Evolutionary conservation across 2,797 vertebrate genomes (phyloP), one percentile per base, ranked within the genome.

Genomic region (Varecia variegata): DNA sequence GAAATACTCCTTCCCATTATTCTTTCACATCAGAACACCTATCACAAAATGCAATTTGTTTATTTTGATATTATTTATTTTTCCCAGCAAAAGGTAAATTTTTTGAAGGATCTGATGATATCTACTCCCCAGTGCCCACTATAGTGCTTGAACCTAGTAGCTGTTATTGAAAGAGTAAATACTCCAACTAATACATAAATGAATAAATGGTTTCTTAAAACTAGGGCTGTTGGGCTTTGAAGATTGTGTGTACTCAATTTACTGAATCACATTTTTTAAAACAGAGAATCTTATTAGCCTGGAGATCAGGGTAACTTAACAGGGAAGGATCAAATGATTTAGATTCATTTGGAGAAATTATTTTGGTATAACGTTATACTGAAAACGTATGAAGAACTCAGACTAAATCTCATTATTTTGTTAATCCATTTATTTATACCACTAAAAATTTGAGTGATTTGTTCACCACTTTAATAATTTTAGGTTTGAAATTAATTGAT

Each of bases 91-190:
- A 82, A 25, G 43, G 15, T 52, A 81, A 83, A 4, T 23, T 9
- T 6, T 58, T 43, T 56, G 45, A 67, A 80, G 32, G 25, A 1
- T 30, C 20, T 52, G 20, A 79, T 27, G 15, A 30, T 25, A 74
- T 54, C 9, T 30, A 0, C 1, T 14, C 14, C 20, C n/a, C 17
- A 65, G 52, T 18, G 1, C 20, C 32, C 2, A 2, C 54, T 23
- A n/a, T 5, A 38, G 17, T 40, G 14, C 35, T 52, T 30, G 20
- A 4, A 30, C 30, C 17, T 25, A 27, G 40, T 43, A 32, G 4
- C 17, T 18, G n/a, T n/a, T 70, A 23, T n/a, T n/a, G 35, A 35
- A 30, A 50, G 58, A 43, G 2, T 35, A 60, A 85, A 47, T 47
- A 18, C 4, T 27, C 52, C 68, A 85, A 30, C 7, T 45, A 67